These are phyloP conservation scores for Peromyscus polionotus DNA, from an alignment of 2,113 vertebrate genomes.

Conservation along the genomic window DNA sequence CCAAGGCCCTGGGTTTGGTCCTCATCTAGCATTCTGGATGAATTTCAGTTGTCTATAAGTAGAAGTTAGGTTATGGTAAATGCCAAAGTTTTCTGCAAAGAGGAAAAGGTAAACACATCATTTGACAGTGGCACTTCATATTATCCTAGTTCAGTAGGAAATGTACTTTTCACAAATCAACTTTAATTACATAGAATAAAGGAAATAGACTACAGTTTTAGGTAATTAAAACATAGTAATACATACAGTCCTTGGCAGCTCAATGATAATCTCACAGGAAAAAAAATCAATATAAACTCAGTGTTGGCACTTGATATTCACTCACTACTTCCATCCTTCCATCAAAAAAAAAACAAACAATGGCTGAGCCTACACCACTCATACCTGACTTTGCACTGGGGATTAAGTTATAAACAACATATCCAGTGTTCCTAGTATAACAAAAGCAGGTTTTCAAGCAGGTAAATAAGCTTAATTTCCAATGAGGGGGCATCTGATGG, in stretches of 20 bases:
- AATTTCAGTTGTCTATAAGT: background rate
- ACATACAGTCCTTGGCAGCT: background rate
- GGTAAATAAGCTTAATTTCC: background rate
- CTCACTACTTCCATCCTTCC: background rate
- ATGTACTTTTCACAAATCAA: background rate
- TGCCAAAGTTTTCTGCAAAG: background rate
- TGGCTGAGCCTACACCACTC: background rate
- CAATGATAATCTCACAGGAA: background rate
- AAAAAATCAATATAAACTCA: background rate
- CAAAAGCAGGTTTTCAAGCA: background rate
- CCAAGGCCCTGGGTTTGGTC: no score
- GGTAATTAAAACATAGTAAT: constrained; percentile 24
- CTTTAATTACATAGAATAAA: background rate
- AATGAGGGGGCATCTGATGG: background rate
- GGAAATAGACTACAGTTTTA: background rate
- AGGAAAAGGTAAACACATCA: background rate
- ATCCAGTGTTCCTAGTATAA: background rate
- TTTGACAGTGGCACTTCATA: background rate
- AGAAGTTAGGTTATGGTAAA: background rate
- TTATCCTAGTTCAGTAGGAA: background rate
- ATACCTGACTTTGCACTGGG: background rate
- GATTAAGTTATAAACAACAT: background rate
- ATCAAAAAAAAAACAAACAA: background rate
- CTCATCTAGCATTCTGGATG: background rate
- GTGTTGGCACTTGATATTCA: background rate